Conservation (phyloP, 2,888 invertebrate species). For the Epicampocera succincta region DNA sequence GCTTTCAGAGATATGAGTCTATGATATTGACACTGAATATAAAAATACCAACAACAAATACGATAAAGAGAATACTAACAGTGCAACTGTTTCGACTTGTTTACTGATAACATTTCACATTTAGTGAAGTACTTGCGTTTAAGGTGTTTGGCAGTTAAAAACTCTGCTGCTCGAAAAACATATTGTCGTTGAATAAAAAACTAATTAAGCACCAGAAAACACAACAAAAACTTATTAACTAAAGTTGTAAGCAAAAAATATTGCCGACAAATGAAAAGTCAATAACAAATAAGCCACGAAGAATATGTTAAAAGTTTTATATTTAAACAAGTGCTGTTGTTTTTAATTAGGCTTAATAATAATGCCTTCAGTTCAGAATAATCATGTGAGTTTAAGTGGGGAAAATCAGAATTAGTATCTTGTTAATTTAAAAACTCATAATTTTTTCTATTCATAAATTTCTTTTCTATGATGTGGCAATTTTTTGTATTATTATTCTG, state of each 20-base stretch:
- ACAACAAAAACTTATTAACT: neutral
- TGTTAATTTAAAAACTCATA: neutral
- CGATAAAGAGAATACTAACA: constrained; percentile 22
- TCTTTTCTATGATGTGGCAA: constrained; percentile 59
- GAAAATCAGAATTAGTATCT: constrained; percentile 22
- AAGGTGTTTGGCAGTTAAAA: constrained; percentile 52
- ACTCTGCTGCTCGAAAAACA: constrained; percentile 27
- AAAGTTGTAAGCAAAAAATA: no score
- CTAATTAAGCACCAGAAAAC: neutral
- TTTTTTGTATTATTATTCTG: neutral
- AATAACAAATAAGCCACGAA: neutral
- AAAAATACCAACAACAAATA: constrained; percentile 25
- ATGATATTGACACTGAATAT: constrained; percentile 65
- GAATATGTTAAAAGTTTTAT: neutral
- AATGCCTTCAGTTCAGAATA: constrained; percentile 69
- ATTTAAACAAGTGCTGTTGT: neutral
- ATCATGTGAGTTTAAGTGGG: constrained; percentile 70
- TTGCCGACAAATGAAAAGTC: no score
- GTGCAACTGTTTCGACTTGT: constrained; percentile 42
- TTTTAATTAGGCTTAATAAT: neutral
- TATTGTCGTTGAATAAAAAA: neutral
- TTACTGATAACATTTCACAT: constrained; percentile 24
- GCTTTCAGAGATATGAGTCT: constrained; percentile 44
- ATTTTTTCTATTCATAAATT: constrained; percentile 4
- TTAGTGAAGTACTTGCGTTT: constrained; percentile 50